Conservation (phyloP, 2,113 vertebrate species). For the Rhizomys pruinosus region DNA sequence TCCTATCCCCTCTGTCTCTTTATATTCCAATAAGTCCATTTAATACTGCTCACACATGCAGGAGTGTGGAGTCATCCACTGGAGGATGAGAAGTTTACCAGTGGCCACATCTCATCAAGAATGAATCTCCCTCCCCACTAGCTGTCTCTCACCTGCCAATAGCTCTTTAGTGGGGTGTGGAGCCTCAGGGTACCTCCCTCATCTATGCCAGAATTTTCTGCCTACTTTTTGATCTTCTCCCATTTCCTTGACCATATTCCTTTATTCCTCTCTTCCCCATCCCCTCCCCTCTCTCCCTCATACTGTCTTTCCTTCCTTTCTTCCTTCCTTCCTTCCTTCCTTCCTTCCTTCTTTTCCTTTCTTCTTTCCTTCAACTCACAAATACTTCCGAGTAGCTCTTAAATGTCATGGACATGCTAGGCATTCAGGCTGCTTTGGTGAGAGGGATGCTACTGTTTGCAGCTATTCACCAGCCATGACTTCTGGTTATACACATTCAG, state of each 20-base stretch:
- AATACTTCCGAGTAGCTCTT: neutral
- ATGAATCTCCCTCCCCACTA: neutral
- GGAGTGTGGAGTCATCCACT: neutral
- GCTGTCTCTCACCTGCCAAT: neutral
- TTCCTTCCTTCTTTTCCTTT: too few relatives aligned
- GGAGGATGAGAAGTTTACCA: neutral
- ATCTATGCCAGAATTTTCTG: neutral
- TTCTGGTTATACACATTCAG: neutral
- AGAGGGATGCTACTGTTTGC: neutral
- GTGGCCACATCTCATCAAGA: neutral
- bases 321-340: too few relatives aligned
- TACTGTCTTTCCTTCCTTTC: too few relatives aligned
- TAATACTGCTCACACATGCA: too few relatives aligned
- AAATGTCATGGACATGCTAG: neutral
- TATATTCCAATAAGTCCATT: neutral
- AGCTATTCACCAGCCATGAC: neutral
- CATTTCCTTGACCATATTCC: neutral
- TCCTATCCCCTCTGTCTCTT: too few relatives aligned
- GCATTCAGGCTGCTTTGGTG: neutral
- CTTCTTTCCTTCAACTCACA: neutral
- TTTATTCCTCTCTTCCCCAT: neutral
- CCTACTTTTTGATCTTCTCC: neutral
- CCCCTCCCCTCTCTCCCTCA: neutral
- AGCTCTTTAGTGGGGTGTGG: neutral
- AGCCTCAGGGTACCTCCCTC: too few relatives aligned